phyloP scores from a whole-genome alignment of 2,888 invertebrate genomes.

The Keiferia lycopersicella region DNA sequence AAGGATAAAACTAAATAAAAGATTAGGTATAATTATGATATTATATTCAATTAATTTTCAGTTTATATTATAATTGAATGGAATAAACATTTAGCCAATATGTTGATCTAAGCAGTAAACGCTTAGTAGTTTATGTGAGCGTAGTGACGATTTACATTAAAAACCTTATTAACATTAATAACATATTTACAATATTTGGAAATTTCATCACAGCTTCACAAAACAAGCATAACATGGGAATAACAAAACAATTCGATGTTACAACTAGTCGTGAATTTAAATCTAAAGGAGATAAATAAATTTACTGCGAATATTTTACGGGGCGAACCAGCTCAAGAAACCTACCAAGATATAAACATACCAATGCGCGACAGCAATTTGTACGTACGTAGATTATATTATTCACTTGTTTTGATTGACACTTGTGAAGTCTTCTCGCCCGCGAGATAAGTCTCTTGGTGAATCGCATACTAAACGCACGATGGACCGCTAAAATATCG shows the following conservation, averaged over 20 bases:
- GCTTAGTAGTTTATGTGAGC: conserved; percentile 75
- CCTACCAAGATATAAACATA: too few species aligned
- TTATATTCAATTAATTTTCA: conserved; percentile 77
- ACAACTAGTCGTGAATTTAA: conserved; percentile 54
- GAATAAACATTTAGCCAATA: conserved; percentile 81
- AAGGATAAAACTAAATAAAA: conserved; percentile 44
- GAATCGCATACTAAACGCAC: too few species aligned
- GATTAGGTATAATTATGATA: conserved; percentile 49
- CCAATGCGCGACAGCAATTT: too few species aligned
- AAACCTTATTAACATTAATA: conserved; percentile 74
- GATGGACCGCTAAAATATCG: too few species aligned
- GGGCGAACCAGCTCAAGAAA: too few species aligned
- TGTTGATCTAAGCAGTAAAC: conserved; percentile 70
- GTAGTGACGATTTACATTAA: conserved; percentile 69
- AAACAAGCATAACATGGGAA: conserved; percentile 77
- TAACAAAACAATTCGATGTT: conserved; percentile 69
- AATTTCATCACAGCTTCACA: conserved; percentile 80
- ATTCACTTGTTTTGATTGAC: too few species aligned
- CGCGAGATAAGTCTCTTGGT: too few species aligned
- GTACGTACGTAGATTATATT: too few species aligned
- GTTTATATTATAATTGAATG: conserved; percentile 77
- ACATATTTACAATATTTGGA: conserved; percentile 80
- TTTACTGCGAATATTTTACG: too few species aligned
- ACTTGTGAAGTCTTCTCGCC: too few species aligned
- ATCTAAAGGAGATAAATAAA: too few species aligned